Percentiles rank a stretch among this genome's conserved stretches.
phyloP scores from a whole-genome alignment of 2,113 vertebrate species.

The Microcebus ravelobensis region DNA sequence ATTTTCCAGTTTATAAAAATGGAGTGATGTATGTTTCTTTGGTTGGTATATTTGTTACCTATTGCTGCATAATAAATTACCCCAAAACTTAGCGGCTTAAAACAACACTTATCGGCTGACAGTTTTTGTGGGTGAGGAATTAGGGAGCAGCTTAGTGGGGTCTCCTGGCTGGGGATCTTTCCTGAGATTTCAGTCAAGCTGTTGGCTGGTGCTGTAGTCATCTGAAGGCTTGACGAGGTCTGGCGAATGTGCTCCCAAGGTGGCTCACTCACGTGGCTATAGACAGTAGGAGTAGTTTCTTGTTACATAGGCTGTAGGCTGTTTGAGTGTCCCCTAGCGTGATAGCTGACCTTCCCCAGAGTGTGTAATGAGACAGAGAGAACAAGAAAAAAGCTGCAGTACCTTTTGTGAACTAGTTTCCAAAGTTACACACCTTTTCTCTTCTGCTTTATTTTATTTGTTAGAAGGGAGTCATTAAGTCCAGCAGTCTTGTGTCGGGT shows the following conservation, averaged over 20 bases:
- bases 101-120: neutral
- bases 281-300: neutral
- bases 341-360: neutral
- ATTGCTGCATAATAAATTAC: neutral
- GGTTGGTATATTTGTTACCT: neutral
- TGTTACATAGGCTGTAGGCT: neutral
- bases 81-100: neutral
- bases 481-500: neutral
- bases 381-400: neutral
- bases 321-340: neutral
- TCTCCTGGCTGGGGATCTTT: neutral
- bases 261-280: neutral
- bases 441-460: slow-evolving; percentile 16
- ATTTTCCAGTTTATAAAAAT: slow-evolving; percentile 18
- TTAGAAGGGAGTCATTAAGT: neutral
- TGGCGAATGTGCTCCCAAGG: neutral
- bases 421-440: neutral
- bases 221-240: neutral
- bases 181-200: neutral
- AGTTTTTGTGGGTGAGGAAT: neutral
- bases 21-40: neutral
- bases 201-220: neutral
- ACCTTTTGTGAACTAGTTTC: neutral
- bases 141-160: neutral
- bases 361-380: no score